phyloP scores from a whole-genome alignment of 2,888 invertebrate genomes.

The Arenicola marina region DNA sequence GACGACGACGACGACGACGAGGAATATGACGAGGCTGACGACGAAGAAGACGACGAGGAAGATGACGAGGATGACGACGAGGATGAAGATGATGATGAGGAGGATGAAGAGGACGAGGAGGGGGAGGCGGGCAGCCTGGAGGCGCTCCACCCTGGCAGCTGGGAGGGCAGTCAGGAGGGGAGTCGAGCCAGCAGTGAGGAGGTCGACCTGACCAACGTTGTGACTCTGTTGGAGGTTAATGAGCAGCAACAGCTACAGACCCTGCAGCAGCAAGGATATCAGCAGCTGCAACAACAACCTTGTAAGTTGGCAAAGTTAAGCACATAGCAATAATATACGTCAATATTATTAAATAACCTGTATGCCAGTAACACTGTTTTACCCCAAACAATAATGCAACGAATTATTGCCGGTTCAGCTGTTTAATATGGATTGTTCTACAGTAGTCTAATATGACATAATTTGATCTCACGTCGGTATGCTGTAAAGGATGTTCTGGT shows the following conservation, averaged over 20 bases:
- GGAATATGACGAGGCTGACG: background rate
- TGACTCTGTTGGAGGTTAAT: conserved; percentile 13
- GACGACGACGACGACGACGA: background rate
- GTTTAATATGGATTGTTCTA: no score
- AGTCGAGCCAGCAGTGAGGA: conserved; percentile 30
- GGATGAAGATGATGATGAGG: background rate
- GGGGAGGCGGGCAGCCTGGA: background rate
- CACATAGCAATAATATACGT: no score
- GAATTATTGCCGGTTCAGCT: no score
- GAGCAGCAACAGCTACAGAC: conserved; percentile 5
- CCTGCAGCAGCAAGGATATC: background rate
- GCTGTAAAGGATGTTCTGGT: no score
- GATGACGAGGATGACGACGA: background rate
- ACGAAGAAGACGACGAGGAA: background rate
- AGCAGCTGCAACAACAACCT: conserved; percentile 12
- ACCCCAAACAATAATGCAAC: no score
- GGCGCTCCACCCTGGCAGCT: no score
- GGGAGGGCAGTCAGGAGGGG: conserved; percentile 1
- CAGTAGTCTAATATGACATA: no score
- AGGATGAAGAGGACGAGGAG: background rate
- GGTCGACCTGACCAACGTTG: conserved; percentile 26
- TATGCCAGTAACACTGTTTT: no score
- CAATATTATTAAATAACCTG: no score
- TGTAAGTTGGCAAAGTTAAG: background rate
- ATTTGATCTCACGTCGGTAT: no score